phyloP scores from a whole-genome alignment of 2,797 vertebrate genomes.

The Rhodeus uyekii region DNA sequence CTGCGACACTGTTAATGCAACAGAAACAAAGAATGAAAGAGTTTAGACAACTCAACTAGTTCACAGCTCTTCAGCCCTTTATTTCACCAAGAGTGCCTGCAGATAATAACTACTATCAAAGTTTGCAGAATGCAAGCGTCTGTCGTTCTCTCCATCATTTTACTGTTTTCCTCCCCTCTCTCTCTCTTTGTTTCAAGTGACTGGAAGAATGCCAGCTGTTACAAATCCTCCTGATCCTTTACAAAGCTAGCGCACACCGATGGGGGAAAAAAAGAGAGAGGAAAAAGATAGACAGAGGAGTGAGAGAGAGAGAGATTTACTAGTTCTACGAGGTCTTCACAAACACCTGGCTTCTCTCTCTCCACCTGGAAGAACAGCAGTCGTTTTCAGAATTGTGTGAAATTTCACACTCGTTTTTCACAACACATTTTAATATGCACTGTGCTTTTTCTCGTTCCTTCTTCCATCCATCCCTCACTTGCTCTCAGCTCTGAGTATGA shows the following conservation, averaged over 20 bases:
- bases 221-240: constrained; percentile 71
- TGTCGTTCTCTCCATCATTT: constrained; percentile 42
- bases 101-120: constrained; percentile 24
- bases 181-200: constrained; percentile 65
- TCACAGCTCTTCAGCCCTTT: constrained; percentile 11
- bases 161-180: constrained; percentile 27
- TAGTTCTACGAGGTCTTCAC: constrained; percentile 49
- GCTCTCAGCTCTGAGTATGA: constrained; percentile 66
- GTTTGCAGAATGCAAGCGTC: constrained; percentile 27
- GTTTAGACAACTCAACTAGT: constrained; percentile 9
- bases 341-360: constrained; percentile 55
- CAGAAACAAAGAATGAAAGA: constrained; percentile 1
- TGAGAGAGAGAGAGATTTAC: constrained; percentile 31
- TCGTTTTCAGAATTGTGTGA: constrained; percentile 72
- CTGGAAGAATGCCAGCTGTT: constrained; percentile 66
- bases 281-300: background rate
- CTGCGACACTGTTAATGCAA: background rate
- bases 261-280: constrained; percentile 19
- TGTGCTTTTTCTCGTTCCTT: constrained; percentile 55
- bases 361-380: constrained; percentile 73
- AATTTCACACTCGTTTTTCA: constrained; percentile 81
- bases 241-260: constrained; percentile 63
- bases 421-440: constrained; percentile 79
- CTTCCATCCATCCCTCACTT: constrained; percentile 32
- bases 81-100: constrained; percentile 9